phyloP scores from a whole-genome alignment of 2,113 vertebrate species.

The Mesitornis unicolor region DNA sequence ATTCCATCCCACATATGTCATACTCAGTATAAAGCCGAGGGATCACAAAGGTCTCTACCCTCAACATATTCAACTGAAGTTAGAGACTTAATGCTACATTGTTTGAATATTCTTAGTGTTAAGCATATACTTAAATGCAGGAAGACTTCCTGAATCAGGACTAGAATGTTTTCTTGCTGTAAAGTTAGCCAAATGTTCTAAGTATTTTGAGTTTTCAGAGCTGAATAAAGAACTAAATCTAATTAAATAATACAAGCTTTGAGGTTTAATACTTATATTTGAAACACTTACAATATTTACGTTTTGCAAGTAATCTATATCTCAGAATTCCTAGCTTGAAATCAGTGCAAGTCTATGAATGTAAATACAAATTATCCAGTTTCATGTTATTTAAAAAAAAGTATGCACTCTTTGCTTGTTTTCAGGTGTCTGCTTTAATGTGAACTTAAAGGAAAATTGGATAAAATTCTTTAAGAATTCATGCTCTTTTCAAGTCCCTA shows the following conservation, averaged over 20 bases:
- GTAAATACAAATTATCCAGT: not conserved
- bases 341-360: not conserved
- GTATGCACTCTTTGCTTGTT: not conserved
- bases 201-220: not conserved
- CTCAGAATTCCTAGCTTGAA: not conserved
- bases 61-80: not conserved
- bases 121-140: not conserved
- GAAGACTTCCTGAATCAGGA: not conserved
- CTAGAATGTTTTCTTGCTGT: not conserved
- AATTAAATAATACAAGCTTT: not conserved
- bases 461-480: slow-evolving; percentile 11
- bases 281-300: not conserved
- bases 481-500: slow-evolving; percentile 23
- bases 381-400: not conserved
- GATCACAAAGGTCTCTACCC: too few species aligned
- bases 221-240: not conserved
- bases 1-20: too few species aligned
- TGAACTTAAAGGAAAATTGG: slow-evolving; percentile 8
- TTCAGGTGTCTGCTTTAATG: not conserved
- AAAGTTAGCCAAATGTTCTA: not conserved
- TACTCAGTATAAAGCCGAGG: too few species aligned
- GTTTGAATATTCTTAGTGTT: not conserved
- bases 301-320: not conserved
- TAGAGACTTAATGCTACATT: not conserved
- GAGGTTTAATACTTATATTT: not conserved